Percentiles rank a stretch among this genome's conserved stretches.
Evolutionary conservation across 2,888 invertebrate genomes (phyloP).

Genomic region (Tipula helvola): DNA sequence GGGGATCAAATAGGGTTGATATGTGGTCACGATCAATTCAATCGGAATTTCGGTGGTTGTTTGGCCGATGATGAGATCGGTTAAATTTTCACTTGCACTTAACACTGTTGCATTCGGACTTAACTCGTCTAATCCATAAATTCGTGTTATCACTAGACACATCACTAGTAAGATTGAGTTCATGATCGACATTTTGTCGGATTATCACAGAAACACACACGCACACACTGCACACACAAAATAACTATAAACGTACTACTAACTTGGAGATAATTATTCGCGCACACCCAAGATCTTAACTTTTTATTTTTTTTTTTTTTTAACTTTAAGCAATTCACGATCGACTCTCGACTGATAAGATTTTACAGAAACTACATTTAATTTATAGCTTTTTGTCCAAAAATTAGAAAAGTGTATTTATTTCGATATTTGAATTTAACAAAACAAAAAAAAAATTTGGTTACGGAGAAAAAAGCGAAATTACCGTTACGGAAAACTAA

Average conservation of each 20-base stretch:
- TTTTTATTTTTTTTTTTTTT: neutral
- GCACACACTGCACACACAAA: neutral
- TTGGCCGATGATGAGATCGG: neutral
- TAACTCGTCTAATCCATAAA: neutral
- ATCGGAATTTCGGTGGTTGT: neutral
- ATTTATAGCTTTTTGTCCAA: neutral
- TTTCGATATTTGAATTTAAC: neutral
- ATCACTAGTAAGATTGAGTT: neutral
- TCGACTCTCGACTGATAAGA: neutral
- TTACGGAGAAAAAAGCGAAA: neutral
- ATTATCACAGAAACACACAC: neutral
- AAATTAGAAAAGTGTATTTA: neutral
- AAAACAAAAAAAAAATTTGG: neutral
- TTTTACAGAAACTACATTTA: neutral
- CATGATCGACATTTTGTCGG: neutral
- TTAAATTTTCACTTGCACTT: neutral
- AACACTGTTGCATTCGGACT: neutral
- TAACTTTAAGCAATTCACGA: neutral
- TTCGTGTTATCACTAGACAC: neutral
- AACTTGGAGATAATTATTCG: neutral
- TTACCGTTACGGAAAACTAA: slow-evolving; percentile 4
- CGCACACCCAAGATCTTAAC: neutral
- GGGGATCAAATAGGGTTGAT: neutral
- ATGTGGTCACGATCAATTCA: neutral
- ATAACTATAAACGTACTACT: neutral